A percentile compares a stretch with the other conserved stretches of the same genome.
These are phyloP conservation scores for Trachythela sp. DNA, from an alignment of 64 coral and sea anemone species.

Conservation along the genomic window DNA sequence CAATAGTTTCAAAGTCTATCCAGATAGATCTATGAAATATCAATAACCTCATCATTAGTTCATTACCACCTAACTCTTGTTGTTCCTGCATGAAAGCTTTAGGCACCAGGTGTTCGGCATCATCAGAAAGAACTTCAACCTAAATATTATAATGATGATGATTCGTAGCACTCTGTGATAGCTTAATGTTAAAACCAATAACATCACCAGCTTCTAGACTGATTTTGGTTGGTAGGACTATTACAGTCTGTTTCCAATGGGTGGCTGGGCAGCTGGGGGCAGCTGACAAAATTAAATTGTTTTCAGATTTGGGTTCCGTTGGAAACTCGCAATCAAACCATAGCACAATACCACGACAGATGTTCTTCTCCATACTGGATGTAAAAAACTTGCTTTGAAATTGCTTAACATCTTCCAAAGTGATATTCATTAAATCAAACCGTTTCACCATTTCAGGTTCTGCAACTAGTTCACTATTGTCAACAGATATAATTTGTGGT, in stretches of 20 bases:
- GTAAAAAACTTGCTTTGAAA: background rate
- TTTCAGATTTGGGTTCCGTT: background rate
- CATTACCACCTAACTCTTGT: background rate
- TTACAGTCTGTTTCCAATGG: constrained; percentile 7
- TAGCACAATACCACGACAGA: constrained; percentile 2
- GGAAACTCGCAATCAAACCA: constrained; percentile 15
- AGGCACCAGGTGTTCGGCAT: background rate
- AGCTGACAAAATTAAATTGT: background rate
- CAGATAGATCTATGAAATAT: background rate
- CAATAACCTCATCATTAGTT: background rate
- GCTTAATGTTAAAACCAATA: background rate
- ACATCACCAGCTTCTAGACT: background rate
- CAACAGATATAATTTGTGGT: background rate
- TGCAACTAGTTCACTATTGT: background rate
- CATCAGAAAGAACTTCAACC: constrained; percentile 9
- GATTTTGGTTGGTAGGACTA: background rate
- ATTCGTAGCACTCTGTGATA: background rate
- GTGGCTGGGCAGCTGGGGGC: background rate
- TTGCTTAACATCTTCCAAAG: background rate
- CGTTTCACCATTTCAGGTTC: background rate
- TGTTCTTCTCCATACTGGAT: background rate
- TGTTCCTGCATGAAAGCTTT: background rate
- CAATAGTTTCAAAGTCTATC: too few relatives aligned
- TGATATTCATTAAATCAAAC: background rate
- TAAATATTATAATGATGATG: background rate